Evolutionary conservation across 2,797 vertebrate species (phyloP).

Genomic region (Phrynocephalus vlangalii): DNA sequence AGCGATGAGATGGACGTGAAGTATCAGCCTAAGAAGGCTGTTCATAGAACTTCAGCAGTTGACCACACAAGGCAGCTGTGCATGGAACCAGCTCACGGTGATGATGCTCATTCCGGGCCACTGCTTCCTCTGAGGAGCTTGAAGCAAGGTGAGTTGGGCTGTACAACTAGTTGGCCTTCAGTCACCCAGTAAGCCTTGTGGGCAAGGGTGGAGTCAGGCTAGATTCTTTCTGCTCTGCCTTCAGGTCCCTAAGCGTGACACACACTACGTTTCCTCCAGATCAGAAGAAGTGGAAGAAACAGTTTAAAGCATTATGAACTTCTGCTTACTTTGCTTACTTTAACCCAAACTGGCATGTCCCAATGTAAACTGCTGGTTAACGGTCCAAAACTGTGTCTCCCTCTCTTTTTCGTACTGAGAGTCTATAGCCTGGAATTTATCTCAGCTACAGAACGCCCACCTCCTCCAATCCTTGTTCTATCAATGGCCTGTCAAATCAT

Average conservation of each 20-base stretch:
- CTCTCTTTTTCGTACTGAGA: background rate
- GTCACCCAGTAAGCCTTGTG: background rate
- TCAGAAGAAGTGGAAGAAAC: background rate
- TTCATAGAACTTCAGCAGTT: background rate
- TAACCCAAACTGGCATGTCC: background rate
- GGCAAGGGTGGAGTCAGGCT: background rate
- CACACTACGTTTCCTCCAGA: background rate
- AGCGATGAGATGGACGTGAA: no score
- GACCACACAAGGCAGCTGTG: background rate
- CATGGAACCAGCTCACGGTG: background rate
- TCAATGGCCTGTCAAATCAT: background rate
- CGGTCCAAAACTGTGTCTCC: background rate
- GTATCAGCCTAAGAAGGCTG: no score
- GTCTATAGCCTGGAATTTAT: background rate
- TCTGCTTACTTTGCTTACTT: background rate
- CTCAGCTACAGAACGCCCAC: no score
- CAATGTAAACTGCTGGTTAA: background rate
- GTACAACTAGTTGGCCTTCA: background rate
- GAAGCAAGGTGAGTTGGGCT: background rate
- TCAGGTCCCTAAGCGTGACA: background rate
- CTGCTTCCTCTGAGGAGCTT: background rate
- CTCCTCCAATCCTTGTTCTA: background rate
- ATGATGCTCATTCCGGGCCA: background rate
- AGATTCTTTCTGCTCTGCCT: background rate
- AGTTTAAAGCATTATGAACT: background rate